These are phyloP conservation scores for Strigamia crassipes DNA, from an alignment of 2,888 invertebrate species.

Conservation along the genomic window DNA sequence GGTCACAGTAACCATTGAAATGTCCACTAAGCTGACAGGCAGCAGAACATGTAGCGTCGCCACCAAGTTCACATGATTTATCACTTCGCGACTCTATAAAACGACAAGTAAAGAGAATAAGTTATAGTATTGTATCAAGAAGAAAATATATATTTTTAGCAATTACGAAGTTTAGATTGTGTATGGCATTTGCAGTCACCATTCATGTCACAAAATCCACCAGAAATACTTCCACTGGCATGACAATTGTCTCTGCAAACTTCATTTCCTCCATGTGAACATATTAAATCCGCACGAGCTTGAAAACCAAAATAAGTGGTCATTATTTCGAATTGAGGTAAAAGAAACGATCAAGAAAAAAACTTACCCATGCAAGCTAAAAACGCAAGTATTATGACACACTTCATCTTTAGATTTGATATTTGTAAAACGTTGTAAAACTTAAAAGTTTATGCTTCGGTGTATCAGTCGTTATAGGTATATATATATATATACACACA, in stretches of 20 bases:
- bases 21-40: background rate
- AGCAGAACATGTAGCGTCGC: background rate
- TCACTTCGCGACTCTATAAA: background rate
- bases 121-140: background rate
- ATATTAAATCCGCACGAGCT: background rate
- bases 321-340: too few relatives aligned
- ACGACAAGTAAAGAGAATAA: background rate
- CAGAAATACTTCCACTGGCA: background rate
- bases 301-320: too few relatives aligned
- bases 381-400: too few relatives aligned
- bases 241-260: background rate
- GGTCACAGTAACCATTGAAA: background rate
- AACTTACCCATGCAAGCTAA: too few relatives aligned
- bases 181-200: background rate
- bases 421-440: too few relatives aligned
- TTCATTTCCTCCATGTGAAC: background rate
- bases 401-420: too few relatives aligned
- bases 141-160: background rate
- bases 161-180: background rate
- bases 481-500: too few relatives aligned
- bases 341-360: too few relatives aligned
- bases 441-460: too few relatives aligned
- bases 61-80: background rate
- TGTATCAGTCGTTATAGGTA: too few relatives aligned
- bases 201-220: background rate